Percentiles rank a stretch among this genome's conserved stretches.
Evolutionary conservation across 2,888 invertebrate genomes (phyloP).

Genomic region (Eudasyphora cyanicolor): DNA sequence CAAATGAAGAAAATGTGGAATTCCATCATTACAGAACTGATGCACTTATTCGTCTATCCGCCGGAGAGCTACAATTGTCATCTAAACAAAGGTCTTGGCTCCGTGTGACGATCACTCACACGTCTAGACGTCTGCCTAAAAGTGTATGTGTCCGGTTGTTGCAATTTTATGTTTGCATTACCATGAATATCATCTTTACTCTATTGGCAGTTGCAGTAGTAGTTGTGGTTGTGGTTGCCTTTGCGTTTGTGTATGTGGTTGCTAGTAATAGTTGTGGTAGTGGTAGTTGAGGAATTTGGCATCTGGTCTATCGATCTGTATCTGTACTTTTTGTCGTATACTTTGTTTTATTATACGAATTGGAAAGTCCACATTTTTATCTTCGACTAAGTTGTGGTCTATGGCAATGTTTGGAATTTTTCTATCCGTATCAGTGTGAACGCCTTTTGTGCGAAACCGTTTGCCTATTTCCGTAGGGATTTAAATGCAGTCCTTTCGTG

Average conservation of each 20-base stretch:
- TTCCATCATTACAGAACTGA: slow-evolving; percentile 30
- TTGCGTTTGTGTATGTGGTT: not conserved
- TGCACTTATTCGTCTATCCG: not conserved
- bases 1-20: slow-evolving; percentile 30
- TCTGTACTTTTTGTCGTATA: too few relatives aligned
- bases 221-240: not conserved
- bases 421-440: slow-evolving; percentile 34
- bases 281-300: not conserved
- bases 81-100: slow-evolving; percentile 32
- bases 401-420: not conserved
- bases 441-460: slow-evolving; percentile 34
- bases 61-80: slow-evolving; percentile 36
- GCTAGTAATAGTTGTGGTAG: not conserved
- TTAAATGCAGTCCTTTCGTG: slow-evolving; percentile 47
- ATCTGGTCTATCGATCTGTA: not conserved
- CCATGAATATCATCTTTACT: slow-evolving; percentile 40
- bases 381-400: not conserved
- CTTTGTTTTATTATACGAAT: too few relatives aligned
- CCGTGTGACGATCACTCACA: slow-evolving; percentile 20
- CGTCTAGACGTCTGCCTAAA: not conserved
- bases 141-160: not conserved
- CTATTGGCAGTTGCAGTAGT: slow-evolving; percentile 47
- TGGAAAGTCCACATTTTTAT: not conserved
- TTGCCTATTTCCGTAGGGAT: slow-evolving; percentile 16
- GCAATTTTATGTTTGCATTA: not conserved